These are phyloP conservation scores for Drosophila paracracens DNA, from an alignment of 2,888 invertebrate species.

Conservation along the genomic window DNA sequence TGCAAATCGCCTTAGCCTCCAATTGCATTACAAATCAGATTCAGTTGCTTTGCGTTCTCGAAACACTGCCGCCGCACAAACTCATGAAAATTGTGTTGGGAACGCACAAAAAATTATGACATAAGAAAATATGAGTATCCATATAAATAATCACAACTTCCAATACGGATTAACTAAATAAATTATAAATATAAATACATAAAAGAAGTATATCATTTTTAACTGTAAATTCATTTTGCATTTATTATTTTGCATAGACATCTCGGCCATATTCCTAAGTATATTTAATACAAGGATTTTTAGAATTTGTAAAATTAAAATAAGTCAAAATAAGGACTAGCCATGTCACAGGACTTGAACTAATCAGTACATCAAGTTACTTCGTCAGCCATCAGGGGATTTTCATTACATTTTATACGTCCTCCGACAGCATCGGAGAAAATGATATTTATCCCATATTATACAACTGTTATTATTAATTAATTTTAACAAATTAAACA, in stretches of 20 bases:
- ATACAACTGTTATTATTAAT: neutral
- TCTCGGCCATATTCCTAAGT: no score
- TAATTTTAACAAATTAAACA: neutral
- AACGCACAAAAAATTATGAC: conserved; percentile 86
- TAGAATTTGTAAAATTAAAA: neutral
- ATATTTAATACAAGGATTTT: neutral
- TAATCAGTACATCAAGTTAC: neutral
- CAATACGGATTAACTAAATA: conserved; percentile 4
- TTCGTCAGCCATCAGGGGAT: no score
- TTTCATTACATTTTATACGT: no score
- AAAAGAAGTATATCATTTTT: no score
- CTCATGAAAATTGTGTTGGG: conserved; percentile 88
- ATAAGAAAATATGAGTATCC: neutral
- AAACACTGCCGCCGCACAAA: conserved; percentile 88
- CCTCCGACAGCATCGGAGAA: neutral
- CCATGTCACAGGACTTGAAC: neutral
- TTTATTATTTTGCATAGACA: neutral
- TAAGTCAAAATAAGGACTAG: neutral
- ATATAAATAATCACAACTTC: conserved; percentile 1
- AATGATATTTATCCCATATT: neutral
- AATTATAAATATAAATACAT: neutral
- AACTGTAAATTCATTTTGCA: neutral
- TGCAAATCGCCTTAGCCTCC: conserved; percentile 92
- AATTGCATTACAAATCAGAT: conserved; percentile 93
- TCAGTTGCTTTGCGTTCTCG: conserved; percentile 87